These are phyloP conservation scores for Paraplagusia blochii DNA, from an alignment of 2,113 vertebrate genomes.

Conservation along the genomic window DNA sequence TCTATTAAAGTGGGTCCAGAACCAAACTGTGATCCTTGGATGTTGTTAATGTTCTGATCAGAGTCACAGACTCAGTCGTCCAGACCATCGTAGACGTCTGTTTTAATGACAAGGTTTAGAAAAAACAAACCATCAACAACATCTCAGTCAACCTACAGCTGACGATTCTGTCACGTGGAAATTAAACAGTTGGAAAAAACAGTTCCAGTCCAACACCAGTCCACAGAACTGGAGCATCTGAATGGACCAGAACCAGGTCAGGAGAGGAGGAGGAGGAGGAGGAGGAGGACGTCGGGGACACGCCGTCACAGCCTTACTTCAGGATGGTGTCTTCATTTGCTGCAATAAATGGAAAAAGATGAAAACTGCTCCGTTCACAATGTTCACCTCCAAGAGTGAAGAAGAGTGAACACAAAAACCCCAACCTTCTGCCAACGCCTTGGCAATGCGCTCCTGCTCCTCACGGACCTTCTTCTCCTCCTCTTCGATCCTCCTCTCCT, in stretches of 20 bases:
- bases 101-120: conserved; percentile 26
- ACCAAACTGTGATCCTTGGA: too few relatives aligned
- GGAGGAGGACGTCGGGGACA: conserved; percentile 31
- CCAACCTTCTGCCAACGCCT: conserved; percentile 87
- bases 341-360: conserved; percentile 42
- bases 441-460: conserved; percentile 86
- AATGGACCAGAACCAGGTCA: conserved; percentile 6
- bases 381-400: background rate
- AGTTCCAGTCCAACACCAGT: conserved; percentile 7
- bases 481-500: conserved; percentile 84
- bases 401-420: background rate
- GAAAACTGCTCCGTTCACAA: background rate
- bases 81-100: background rate
- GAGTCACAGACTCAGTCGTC: background rate
- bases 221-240: conserved; percentile 7
- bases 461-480: conserved; percentile 85
- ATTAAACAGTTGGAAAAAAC: conserved; percentile 9
- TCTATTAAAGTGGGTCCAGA: too few relatives aligned
- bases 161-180: conserved; percentile 24
- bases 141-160: conserved; percentile 18
- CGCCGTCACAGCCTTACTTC: conserved; percentile 62
- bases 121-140: conserved; percentile 29
- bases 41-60: background rate
- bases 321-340: conserved; percentile 86
- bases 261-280: conserved; percentile 13